Conservation (phyloP, 2,888 invertebrate species). For the Flabesymbios commensalis region DNA sequence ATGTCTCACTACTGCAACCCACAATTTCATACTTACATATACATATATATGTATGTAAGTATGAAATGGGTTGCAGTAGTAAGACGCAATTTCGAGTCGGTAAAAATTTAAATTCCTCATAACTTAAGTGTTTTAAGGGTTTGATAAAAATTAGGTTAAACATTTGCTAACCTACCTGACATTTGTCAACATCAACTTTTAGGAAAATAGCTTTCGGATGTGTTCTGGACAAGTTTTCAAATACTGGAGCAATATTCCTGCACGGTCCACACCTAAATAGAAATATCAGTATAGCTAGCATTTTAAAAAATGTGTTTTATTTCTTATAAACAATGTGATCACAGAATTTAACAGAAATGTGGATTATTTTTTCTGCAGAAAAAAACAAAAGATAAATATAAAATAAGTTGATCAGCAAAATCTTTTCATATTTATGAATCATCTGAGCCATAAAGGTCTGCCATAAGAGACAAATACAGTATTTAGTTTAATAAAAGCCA, state of each 20-base stretch:
- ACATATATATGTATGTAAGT: constrained; percentile 3
- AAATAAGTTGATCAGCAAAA: too few species aligned
- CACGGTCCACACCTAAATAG: constrained; percentile 95
- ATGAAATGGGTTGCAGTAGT: neutral
- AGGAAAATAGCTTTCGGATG: constrained; percentile 87
- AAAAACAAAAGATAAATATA: too few species aligned
- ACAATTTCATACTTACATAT: constrained; percentile 8
- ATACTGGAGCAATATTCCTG: constrained; percentile 88
- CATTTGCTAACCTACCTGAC: constrained; percentile 73
- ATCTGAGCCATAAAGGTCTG: too few species aligned
- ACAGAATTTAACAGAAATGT: too few species aligned
- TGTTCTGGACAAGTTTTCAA: constrained; percentile 83
- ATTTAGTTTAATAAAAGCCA: too few species aligned
- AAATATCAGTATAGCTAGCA: too few species aligned
- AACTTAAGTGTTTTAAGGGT: neutral
- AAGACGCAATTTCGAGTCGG: neutral
- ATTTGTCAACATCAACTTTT: constrained; percentile 88
- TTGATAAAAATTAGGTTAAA: neutral
- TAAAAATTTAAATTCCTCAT: neutral
- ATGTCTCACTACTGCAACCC: neutral
- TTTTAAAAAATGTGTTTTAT: too few species aligned
- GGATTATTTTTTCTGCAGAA: too few species aligned
- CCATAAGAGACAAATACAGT: too few species aligned
- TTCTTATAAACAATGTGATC: too few species aligned
- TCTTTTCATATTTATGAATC: too few species aligned